A percentile compares a stretch with the other conserved stretches of the same genome.
Conservation (phyloP, 2,888 invertebrate genomes). For the Tachina grossa region DNA sequence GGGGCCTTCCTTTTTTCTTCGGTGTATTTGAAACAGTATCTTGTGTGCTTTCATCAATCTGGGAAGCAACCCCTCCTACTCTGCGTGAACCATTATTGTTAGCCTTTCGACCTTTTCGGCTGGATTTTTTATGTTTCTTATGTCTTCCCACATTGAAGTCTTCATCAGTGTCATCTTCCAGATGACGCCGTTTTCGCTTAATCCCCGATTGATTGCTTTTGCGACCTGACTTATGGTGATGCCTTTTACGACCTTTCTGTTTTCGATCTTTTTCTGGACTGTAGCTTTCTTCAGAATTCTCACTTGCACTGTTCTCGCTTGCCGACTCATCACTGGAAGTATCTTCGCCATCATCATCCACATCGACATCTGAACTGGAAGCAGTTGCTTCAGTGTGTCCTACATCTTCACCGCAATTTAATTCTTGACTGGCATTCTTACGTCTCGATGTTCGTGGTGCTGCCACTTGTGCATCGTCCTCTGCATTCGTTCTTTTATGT, state of each 20-base stretch:
- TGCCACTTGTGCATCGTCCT: constrained; percentile 69
- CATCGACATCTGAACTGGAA: constrained; percentile 70
- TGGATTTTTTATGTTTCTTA: constrained; percentile 63
- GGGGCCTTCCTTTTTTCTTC: constrained; percentile 76
- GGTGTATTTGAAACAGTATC: constrained; percentile 75
- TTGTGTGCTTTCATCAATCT: constrained; percentile 79
- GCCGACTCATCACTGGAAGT: constrained; percentile 74
- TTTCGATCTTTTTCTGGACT: constrained; percentile 82
- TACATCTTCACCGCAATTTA: constrained; percentile 73
- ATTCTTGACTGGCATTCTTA: constrained; percentile 77
- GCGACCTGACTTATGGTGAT: constrained; percentile 56
- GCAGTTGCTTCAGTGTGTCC: constrained; percentile 56
- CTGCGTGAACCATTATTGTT: constrained; percentile 56
- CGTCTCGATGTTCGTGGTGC: constrained; percentile 75
- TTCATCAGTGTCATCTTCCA: constrained; percentile 75
- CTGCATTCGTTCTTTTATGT: constrained; percentile 74
- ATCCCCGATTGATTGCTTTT: constrained; percentile 52
- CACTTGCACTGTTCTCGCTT: constrained; percentile 74
- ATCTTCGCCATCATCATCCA: constrained; percentile 69
- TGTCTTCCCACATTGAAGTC: constrained; percentile 70
- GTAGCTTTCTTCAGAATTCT: constrained; percentile 85
- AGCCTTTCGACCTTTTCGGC: constrained; percentile 47
- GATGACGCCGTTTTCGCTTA: constrained; percentile 65
- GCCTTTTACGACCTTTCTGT: constrained; percentile 68
- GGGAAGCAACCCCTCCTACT: constrained; percentile 66